phyloP scores from a whole-genome alignment of 2,888 invertebrate genomes.

The Trichogramma dendrolimi region DNA sequence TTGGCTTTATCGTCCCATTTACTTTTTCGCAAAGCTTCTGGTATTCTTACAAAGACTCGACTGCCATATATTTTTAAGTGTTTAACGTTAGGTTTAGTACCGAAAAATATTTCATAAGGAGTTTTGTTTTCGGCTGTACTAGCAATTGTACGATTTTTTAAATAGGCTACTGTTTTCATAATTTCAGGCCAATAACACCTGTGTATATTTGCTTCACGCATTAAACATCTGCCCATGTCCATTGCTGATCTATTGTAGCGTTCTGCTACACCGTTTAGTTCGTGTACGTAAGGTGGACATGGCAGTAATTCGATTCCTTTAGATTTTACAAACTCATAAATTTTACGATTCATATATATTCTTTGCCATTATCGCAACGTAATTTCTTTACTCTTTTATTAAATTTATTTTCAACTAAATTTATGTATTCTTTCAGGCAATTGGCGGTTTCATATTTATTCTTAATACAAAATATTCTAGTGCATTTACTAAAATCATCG shows the following conservation, averaged over 20 bases:
- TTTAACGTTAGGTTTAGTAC: slow-evolving; percentile 22
- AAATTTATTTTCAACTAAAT: slow-evolving; percentile 15
- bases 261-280: too few species aligned
- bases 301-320: slow-evolving; percentile 13
- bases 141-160: slow-evolving; percentile 27
- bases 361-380: slow-evolving; percentile 11
- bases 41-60: slow-evolving; percentile 23
- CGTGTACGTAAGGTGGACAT: slow-evolving; percentile 8
- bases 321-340: slow-evolving; percentile 8
- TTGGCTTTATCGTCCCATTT: slow-evolving; percentile 27
- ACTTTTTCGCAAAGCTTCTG: slow-evolving; percentile 11
- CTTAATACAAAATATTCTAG: slow-evolving; percentile 12
- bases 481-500: slow-evolving; percentile 15
- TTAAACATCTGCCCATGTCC: slow-evolving; percentile 15
- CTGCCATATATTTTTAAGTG: slow-evolving; percentile 22
- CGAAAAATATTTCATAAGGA: slow-evolving; percentile 29
- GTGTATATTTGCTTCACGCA: slow-evolving; percentile 16
- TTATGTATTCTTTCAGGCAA: slow-evolving; percentile 7
- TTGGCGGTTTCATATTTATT: slow-evolving; percentile 6
- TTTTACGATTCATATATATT: slow-evolving; percentile 7
- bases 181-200: slow-evolving; percentile 21
- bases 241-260: too few species aligned
- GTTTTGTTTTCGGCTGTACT: slow-evolving; percentile 26
- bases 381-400: slow-evolving; percentile 13
- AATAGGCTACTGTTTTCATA: slow-evolving; percentile 23